Evolutionary conservation across 2,888 invertebrate species (phyloP).

Genomic region (Mongoloraphidia duomilia): DNA sequence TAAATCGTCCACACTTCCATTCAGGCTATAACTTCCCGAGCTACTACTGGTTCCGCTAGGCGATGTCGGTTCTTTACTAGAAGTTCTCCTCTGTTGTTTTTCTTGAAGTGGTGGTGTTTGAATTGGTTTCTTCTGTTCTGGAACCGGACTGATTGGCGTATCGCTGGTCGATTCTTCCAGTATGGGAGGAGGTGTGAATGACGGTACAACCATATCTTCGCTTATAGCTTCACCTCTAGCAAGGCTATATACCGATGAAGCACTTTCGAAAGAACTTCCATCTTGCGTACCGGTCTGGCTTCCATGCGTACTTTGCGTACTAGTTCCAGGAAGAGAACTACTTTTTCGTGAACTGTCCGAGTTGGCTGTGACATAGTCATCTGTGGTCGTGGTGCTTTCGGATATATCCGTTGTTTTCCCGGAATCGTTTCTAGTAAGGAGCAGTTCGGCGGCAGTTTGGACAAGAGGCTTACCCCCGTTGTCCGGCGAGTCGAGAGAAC

Average conservation of each 20-base stretch:
- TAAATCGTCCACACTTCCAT: constrained; percentile 19
- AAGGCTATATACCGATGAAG: constrained; percentile 64
- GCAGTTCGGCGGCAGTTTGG: constrained; percentile 27
- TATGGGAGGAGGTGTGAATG: constrained; percentile 43
- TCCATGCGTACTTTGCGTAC: constrained; percentile 4
- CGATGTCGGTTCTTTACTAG: constrained; percentile 29
- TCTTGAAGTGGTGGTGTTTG: constrained; percentile 3
- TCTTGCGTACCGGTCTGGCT: constrained; percentile 43
- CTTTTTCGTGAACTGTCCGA: constrained; percentile 57
- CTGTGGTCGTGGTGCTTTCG: constrained; percentile 72
- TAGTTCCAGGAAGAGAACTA: constrained; percentile 21
- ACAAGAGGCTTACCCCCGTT: constrained; percentile 17
- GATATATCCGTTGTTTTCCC: constrained; percentile 64
- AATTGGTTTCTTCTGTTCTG: constrained; percentile 21
- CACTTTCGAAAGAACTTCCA: constrained; percentile 79
- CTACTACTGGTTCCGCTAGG: constrained; percentile 42
- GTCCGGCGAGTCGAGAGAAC: constrained; percentile 26
- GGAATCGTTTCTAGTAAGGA: constrained; percentile 55
- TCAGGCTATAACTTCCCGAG: constrained; percentile 40
- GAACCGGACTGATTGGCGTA: constrained; percentile 26
- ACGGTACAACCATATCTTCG: constrained; percentile 48
- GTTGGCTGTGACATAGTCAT: constrained; percentile 80
- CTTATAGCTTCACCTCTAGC: constrained; percentile 55
- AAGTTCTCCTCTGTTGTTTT: constrained; percentile 1
- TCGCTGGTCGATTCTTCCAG: constrained; percentile 33